A percentile compares a stretch with the other conserved stretches of the same genome.
Evolutionary conservation across 2,888 invertebrate genomes (phyloP).

Genomic region (Dasysyrphus albostriatus): DNA sequence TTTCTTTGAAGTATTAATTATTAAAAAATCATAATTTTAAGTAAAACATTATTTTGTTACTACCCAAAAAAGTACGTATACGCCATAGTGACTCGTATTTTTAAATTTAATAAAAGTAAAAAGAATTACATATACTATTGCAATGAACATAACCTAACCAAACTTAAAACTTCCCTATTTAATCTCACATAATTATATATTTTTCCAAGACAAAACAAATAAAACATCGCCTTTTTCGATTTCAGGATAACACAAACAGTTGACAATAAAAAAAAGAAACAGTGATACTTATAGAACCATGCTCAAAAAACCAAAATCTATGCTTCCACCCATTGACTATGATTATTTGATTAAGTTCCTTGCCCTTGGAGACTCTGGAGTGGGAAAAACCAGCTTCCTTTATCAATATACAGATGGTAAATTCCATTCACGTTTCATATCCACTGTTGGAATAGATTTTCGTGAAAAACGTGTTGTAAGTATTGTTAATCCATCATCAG

Average conservation of each 20-base stretch:
- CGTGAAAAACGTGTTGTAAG: conserved; percentile 96
- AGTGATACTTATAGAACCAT: conserved; percentile 30
- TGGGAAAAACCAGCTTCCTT: conserved; percentile 98
- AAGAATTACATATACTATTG: no score
- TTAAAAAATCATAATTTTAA: no score
- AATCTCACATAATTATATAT: neutral
- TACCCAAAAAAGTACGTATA: no score
- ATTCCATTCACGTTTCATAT: conserved; percentile 96
- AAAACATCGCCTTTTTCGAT: neutral
- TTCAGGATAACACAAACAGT: conserved; percentile 41
- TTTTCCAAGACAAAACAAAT: neutral
- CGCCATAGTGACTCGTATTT: no score
- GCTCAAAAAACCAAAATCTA: conserved; percentile 58
- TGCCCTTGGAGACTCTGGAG: conserved; percentile 98
- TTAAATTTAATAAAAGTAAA: no score
- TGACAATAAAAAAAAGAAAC: conserved; percentile 11
- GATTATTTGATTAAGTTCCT: conserved; percentile 87
- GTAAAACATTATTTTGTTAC: no score
- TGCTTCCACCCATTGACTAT: conserved; percentile 80
- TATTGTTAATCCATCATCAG: conserved; percentile 59
- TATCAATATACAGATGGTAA: conserved; percentile 97
- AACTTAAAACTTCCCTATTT: neutral
- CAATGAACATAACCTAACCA: no score
- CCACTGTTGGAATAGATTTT: conserved; percentile 99
- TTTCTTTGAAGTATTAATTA: no score